phyloP scores from a whole-genome alignment of 1,140 invertebrate genomes.

The Drosophila burlai region DNA sequence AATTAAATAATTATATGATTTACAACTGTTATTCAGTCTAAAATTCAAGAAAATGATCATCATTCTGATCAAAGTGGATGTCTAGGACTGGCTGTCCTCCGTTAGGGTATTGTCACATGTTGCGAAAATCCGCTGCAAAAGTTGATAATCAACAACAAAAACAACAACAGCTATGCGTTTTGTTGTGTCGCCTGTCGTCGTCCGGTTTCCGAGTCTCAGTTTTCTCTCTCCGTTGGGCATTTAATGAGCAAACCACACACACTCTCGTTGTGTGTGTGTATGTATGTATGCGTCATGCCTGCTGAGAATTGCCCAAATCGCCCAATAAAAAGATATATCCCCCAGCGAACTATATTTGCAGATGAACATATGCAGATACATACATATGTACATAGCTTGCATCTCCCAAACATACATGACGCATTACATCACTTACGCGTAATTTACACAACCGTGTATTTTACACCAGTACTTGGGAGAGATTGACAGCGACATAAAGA shows the following conservation, averaged over 20 bases:
- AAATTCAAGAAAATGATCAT: not conserved
- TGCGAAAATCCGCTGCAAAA: slow-evolving; percentile 16
- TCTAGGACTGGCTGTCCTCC: slow-evolving; percentile 4
- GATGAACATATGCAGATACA: slow-evolving; percentile 1
- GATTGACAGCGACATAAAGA: slow-evolving; percentile 10
- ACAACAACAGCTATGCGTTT: slow-evolving; percentile 30
- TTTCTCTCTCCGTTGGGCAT: slow-evolving; percentile 20
- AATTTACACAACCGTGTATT: slow-evolving; percentile 21
- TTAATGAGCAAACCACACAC: slow-evolving; percentile 10
- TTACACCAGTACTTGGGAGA: slow-evolving; percentile 17
- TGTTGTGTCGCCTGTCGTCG: slow-evolving; percentile 57
- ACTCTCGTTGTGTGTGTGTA: slow-evolving; percentile 4
- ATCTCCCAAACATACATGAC: slow-evolving; percentile 9
- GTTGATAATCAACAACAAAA: slow-evolving; percentile 38
- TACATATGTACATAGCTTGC: not conserved
- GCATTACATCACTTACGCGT: slow-evolving; percentile 23
- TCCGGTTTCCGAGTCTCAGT: slow-evolving; percentile 57
- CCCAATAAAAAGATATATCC: slow-evolving; percentile 8
- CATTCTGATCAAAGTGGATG: not conserved
- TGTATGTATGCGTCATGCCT: slow-evolving; percentile 40
- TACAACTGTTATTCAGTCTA: not conserved
- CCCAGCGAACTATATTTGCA: not conserved
- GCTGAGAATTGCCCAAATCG: slow-evolving; percentile 29
- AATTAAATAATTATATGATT: not conserved
- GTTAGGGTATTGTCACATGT: slow-evolving; percentile 6